phyloP scores from a whole-genome alignment of 2,888 invertebrate genomes.

The Stenodema calcarata region DNA sequence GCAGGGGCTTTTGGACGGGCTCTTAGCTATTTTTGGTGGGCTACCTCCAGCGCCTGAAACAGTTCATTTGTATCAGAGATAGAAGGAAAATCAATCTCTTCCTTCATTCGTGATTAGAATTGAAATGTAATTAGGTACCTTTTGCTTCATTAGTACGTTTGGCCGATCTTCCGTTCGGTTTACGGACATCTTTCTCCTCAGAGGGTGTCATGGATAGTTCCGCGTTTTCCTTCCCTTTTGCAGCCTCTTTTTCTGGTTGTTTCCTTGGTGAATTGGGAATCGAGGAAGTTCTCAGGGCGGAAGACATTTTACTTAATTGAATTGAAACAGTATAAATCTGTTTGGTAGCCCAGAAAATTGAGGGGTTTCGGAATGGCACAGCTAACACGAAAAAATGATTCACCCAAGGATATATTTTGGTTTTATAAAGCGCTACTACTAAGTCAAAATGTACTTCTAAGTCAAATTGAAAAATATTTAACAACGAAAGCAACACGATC shows the following conservation, averaged over 20 bases:
- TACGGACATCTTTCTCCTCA: background rate
- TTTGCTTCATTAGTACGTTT: background rate
- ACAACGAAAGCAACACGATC: no score
- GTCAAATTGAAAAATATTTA: no score
- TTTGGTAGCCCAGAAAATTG: no score
- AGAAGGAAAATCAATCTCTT: no score
- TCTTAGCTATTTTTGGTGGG: slow-evolving; percentile 20
- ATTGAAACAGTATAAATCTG: no score
- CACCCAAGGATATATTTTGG: no score
- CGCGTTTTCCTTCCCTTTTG: slow-evolving; percentile 7
- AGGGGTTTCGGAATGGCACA: no score
- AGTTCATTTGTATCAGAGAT: background rate
- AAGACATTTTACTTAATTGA: background rate
- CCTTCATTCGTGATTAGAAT: no score
- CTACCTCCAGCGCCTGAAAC: slow-evolving; percentile 5
- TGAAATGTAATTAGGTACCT: no score
- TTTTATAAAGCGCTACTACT: no score
- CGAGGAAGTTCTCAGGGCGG: slow-evolving; percentile 10
- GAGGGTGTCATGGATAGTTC: background rate
- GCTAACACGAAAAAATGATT: no score
- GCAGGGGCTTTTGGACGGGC: slow-evolving; percentile 31
- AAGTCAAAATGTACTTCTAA: no score
- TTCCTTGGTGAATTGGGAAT: slow-evolving; percentile 22
- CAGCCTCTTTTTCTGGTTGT: background rate
- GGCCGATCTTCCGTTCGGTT: background rate